Evolutionary conservation across 2,888 invertebrate species (phyloP), one percentile per base, ranked within the genome.

Genomic region (Coecobrya sp.): DNA sequence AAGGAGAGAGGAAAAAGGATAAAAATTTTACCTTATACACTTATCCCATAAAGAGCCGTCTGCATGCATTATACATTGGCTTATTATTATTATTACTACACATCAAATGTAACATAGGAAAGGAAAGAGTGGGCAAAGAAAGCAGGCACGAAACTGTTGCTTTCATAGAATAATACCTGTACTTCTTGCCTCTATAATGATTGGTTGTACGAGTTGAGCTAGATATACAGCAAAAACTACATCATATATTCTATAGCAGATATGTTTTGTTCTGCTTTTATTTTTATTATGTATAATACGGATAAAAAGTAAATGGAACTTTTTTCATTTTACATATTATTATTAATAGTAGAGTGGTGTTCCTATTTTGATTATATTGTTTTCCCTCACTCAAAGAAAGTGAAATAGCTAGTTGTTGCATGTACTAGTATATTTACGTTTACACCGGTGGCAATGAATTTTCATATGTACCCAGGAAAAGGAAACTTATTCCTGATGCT

Each of bases 11-110:
- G 42, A 42, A 86, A 25, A n/a, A 22, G 52, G 45, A 85, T 85
- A 85, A 70, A 86, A 49, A 70, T 73, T 70, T 70, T 68, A 73
- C 73, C 65, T 86, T 86, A 13, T 73, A 19, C 59, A 86, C 59
- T 86, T 76, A 76, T 86, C 86, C 86, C 86, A 86, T 36, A 76
- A 76, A 86, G 86, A 86, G 45, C 59, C 73, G 70, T 76, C 73
- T 86, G 70, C 70, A 86, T 86, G 86, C 76, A 86, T 86, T 86
- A 86, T 86, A 86, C 59, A 86, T 86, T 86, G 55, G 22, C 86
- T 86, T 86, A 86, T 86, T 86, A 76, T 76, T 76, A 76, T 76
- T 76, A 86, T 86, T 86, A 85, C 68, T 86, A 85, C 68, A 86
- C 52, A 73, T 86, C 86, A 86, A 49, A 70, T 73, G 36, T 25